Base-by-base conservation (phyloP, 2,888 invertebrate species). In the Vesta saturnalis region DNA sequence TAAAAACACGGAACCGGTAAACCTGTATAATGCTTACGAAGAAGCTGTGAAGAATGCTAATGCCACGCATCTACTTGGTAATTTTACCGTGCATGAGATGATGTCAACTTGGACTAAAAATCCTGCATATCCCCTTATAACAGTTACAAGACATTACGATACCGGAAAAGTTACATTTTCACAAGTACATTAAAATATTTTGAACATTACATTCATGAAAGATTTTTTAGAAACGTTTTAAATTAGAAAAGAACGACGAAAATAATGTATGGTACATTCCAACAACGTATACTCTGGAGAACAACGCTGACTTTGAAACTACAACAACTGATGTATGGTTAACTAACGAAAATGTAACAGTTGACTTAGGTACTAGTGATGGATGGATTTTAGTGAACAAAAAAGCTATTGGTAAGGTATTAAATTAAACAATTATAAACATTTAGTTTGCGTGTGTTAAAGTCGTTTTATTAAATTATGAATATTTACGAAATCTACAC, bases 21-120 rank as follows among this genome's bases (percentile, higher is more conserved):
- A 81, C 67, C 71, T 84, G 1, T 84, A 81, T 78, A 1, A 22
- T 4, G 77, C 73, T 4, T 1, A 83, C 8, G 77, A 82, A 59
- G 22, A 39, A 1, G 69, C 57, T 1, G 16, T 62, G 0, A 77
- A 81, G 52, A 23, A 47, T 1, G 64, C 54, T 1, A 21, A 15
- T 1, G 23, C n/a, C 14, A 5, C 15, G 16, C 1, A 19, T 57
- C 16, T 64, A 35, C 54, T 69, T 4, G 64, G 61, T 6, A 16
- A 23, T 52, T 21, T 55, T 10, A 43, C 23, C 5, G 4, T 67
- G 3, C 8, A 49, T 1, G 30, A 49, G 12, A 67, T 67, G 15
- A 49, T 67, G 23, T 18, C 1, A 12, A 65, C 60, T 5, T 74
- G 73, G 73, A 54, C 60, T 21, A 43, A 55, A 22, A 18, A 43